Percentiles rank a stretch among this genome's conserved stretches.
Evolutionary conservation across 2,113 vertebrate species (phyloP).

Genomic region (Gorsachius goisagi): DNA sequence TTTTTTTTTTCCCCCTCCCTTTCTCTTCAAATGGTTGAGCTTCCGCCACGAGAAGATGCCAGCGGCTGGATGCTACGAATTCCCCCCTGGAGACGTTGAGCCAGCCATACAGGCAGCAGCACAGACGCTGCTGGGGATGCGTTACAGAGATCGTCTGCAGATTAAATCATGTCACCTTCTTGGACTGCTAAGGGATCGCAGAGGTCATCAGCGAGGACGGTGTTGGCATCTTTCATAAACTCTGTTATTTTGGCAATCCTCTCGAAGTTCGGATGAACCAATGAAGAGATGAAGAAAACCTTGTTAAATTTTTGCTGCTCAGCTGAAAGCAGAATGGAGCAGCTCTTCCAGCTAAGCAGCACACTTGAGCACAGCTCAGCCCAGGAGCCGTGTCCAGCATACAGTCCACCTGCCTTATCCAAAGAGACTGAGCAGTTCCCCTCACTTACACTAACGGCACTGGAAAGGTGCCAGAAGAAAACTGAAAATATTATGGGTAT

Average conservation of each 20-base stretch:
- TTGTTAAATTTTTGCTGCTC: not conserved
- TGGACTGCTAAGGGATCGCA: not conserved
- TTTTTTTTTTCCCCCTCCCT: not conserved
- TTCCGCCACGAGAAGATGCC: constrained; percentile 53
- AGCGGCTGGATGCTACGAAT: constrained; percentile 67
- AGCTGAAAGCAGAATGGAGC: not conserved
- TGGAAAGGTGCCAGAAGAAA: not conserved
- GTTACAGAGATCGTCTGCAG: not conserved
- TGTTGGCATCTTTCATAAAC: not conserved
- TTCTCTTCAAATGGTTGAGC: not conserved
- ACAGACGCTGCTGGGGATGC: not conserved
- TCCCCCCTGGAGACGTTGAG: constrained; percentile 38
- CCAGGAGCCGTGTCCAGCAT: not conserved
- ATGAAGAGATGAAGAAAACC: not conserved
- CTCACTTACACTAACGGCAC: not conserved
- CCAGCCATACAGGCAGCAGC: not conserved
- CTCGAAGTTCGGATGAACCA: not conserved
- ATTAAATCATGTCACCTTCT: not conserved
- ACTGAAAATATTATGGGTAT: not conserved
- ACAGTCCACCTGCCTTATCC: not conserved
- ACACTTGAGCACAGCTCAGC: not conserved
- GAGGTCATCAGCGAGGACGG: not conserved
- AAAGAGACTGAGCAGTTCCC: not conserved
- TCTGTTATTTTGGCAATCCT: not conserved
- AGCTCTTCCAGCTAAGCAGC: not conserved